phyloP scores from a whole-genome alignment of 2,113 vertebrate species.

The Sphaerodactylus townsendi region DNA sequence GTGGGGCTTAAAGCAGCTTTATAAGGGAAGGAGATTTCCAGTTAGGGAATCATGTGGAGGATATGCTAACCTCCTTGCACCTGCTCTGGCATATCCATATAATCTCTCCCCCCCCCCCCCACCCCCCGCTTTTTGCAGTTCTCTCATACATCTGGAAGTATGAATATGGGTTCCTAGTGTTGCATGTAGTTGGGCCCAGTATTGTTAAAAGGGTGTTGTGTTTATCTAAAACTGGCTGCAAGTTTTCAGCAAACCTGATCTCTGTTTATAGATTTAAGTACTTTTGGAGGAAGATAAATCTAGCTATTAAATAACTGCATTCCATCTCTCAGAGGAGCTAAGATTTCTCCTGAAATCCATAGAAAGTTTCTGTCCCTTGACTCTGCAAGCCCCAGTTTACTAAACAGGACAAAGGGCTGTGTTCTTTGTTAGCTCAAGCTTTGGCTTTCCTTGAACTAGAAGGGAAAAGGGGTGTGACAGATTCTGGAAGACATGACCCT shows the following conservation, averaged over 20 bases:
- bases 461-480: neutral
- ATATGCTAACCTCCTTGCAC: too few relatives aligned
- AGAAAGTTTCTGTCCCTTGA: neutral
- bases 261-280: neutral
- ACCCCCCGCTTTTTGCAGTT: too few relatives aligned
- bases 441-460: neutral
- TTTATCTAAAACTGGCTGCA: neutral
- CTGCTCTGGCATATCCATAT: too few relatives aligned
- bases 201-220: too few relatives aligned
- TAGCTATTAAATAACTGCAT: neutral
- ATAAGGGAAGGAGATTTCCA: too few relatives aligned
- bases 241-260: neutral
- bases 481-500: constrained; percentile 24
- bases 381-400: neutral
- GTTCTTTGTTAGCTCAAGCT: neutral
- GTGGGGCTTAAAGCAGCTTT: too few relatives aligned
- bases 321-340: neutral
- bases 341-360: neutral
- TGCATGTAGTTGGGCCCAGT: too few relatives aligned
- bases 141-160: too few relatives aligned
- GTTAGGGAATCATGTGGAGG: too few relatives aligned
- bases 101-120: too few relatives aligned
- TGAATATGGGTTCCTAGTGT: too few relatives aligned
- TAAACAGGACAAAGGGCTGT: neutral
- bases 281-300: neutral